Evolutionary conservation across 2,888 invertebrate species (phyloP).

Genomic region (Laothoe populi): DNA sequence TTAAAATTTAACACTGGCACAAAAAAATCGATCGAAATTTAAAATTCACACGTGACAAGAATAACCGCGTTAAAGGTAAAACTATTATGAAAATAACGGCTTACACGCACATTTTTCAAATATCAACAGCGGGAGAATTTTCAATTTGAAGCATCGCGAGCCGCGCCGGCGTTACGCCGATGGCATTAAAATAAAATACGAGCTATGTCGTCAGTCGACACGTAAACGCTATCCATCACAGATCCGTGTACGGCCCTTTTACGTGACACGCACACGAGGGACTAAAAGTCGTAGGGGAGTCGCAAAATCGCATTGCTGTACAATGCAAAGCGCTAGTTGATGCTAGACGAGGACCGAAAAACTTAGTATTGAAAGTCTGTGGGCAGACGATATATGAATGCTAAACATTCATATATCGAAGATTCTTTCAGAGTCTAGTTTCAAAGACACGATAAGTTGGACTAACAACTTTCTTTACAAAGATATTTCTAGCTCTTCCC

Average conservation of each 20-base stretch:
- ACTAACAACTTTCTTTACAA: neutral
- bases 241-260: constrained; percentile 58
- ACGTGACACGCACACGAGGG: constrained; percentile 51
- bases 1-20: neutral
- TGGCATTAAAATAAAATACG: constrained; percentile 81
- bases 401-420: neutral
- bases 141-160: constrained; percentile 78
- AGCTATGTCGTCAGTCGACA: constrained; percentile 72
- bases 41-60: constrained; percentile 18
- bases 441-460: neutral
- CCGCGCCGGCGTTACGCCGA: constrained; percentile 58
- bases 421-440: neutral
- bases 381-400: neutral
- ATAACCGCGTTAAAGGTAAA: constrained; percentile 19
- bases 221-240: constrained; percentile 81
- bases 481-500: neutral
- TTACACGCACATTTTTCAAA: constrained; percentile 54
- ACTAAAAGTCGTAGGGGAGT: constrained; percentile 40
- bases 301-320: neutral
- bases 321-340: neutral
- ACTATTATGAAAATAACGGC: constrained; percentile 26
- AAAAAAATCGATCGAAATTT: neutral
- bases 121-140: constrained; percentile 74
- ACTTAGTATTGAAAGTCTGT: neutral
- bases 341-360: neutral